These are phyloP conservation scores for Solenopsis invicta DNA, from an alignment of 1,140 invertebrate species.

Conservation along the genomic window DNA sequence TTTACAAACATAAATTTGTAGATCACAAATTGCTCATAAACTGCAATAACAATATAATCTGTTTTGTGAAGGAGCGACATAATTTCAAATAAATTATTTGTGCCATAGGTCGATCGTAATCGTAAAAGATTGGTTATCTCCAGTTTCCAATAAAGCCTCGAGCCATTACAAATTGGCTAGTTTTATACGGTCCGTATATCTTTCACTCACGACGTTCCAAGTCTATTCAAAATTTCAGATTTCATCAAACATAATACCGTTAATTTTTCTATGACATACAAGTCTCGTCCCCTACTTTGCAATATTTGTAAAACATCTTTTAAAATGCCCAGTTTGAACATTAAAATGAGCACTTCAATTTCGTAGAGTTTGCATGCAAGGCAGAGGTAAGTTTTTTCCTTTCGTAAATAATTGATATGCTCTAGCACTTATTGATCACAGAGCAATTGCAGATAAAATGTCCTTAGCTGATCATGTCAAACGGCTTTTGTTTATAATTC, in stretches of 20 bases:
- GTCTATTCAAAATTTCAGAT: not conserved
- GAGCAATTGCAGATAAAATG: constrained; percentile 16
- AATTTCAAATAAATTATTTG: not conserved
- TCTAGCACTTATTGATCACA: not conserved
- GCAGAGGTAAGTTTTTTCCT: not conserved
- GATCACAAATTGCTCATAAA: not conserved
- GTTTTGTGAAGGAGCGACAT: not conserved
- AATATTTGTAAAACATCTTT: not conserved
- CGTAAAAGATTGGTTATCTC: constrained; percentile 4
- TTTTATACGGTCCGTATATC: not conserved
- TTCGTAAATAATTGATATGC: constrained; percentile 1
- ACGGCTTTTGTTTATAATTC: too few relatives aligned
- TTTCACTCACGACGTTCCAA: too few relatives aligned
- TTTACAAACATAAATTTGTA: not conserved
- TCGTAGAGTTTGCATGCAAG: constrained; percentile 16
- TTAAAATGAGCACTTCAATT: not conserved
- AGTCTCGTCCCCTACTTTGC: not conserved
- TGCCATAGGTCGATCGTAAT: not conserved
- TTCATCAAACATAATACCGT: not conserved
- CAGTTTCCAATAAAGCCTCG: not conserved
- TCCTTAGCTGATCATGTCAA: not conserved
- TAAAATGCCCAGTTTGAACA: not conserved
- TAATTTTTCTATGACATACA: not conserved
- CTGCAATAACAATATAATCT: not conserved
- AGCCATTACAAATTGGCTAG: not conserved